A percentile compares a stretch with the other conserved stretches of the same genome.
Conservation (phyloP, 2,888 invertebrate species). For the Aethes cnicana region DNA sequence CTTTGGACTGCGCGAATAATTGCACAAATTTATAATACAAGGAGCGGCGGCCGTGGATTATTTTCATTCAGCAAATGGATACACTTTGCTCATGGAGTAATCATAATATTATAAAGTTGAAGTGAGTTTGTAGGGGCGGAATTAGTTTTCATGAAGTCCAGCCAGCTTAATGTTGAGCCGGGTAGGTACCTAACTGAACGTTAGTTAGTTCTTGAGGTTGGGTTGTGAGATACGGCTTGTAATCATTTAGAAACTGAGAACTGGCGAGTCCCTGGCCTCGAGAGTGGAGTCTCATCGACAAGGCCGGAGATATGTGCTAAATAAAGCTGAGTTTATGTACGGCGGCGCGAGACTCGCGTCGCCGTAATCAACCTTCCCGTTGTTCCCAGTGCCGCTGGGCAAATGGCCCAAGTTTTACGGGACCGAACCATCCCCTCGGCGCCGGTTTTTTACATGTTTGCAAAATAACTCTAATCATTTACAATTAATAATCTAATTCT, state of each 20-base stretch:
- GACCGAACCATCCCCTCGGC: conserved; percentile 14
- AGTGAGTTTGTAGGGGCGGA: conserved; percentile 38
- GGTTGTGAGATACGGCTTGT: conserved; percentile 38
- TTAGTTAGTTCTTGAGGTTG: conserved; percentile 45
- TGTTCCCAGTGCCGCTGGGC: conserved; percentile 33
- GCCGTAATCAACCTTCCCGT: conserved; percentile 43
- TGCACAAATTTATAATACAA: conserved; percentile 70
- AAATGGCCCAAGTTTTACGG: conserved; percentile 33
- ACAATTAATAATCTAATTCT: conserved; percentile 6
- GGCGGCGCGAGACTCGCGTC: conserved; percentile 32
- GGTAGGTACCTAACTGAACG: conserved; percentile 37
- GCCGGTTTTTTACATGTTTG: conserved; percentile 21
- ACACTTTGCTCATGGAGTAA: conserved; percentile 52
- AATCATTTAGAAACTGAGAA: conserved; percentile 66
- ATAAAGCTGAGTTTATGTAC: conserved; percentile 54
- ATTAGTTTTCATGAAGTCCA: conserved; percentile 42
- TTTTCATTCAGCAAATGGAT: conserved; percentile 55
- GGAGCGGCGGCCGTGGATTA: conserved; percentile 46
- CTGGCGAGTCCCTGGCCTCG: conserved; percentile 36
- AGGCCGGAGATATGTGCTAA: conserved; percentile 42
- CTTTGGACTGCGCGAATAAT: conserved; percentile 66
- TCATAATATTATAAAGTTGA: conserved; percentile 42
- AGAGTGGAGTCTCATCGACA: conserved; percentile 13
- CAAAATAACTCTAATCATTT: conserved; percentile 15
- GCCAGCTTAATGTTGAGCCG: conserved; percentile 16